phyloP scores from a whole-genome alignment of 2,113 vertebrate genomes.

The Montifringilla adamsi region DNA sequence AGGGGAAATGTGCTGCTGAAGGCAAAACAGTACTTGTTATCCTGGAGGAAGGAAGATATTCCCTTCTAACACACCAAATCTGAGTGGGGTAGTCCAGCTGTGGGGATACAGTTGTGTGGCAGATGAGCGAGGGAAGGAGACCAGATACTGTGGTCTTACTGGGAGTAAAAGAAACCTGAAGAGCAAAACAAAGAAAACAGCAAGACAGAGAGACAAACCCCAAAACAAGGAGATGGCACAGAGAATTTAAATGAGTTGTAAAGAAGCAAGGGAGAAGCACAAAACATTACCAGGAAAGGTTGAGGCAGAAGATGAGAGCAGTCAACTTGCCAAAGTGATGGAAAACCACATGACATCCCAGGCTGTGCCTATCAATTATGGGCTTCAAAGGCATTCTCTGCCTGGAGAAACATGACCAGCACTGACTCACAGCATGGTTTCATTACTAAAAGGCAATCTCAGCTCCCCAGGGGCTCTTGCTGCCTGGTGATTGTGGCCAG shows the following conservation, averaged over 20 bases:
- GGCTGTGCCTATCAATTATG: background rate
- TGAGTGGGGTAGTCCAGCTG: background rate
- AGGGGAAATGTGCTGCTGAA: background rate
- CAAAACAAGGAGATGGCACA: background rate
- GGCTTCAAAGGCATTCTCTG: background rate
- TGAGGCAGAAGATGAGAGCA: background rate
- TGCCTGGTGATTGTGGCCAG: background rate
- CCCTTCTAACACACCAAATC: background rate
- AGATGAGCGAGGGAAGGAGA: background rate
- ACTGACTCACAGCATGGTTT: background rate
- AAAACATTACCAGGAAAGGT: background rate
- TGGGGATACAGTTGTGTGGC: fast-evolving
- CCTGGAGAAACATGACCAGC: background rate
- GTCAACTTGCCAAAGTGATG: background rate
- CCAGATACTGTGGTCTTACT: background rate
- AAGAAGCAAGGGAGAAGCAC: background rate
- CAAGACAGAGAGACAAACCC: background rate
- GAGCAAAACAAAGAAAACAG: background rate
- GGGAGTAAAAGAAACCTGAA: background rate
- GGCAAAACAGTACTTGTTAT: background rate
- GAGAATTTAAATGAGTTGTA: background rate
- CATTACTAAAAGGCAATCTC: background rate
- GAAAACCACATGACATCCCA: background rate
- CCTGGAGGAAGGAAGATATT: background rate
- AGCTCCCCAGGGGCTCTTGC: background rate